Evolutionary conservation across 2,888 invertebrate species (phyloP).

Genomic region (Leistus spinibarbis): DNA sequence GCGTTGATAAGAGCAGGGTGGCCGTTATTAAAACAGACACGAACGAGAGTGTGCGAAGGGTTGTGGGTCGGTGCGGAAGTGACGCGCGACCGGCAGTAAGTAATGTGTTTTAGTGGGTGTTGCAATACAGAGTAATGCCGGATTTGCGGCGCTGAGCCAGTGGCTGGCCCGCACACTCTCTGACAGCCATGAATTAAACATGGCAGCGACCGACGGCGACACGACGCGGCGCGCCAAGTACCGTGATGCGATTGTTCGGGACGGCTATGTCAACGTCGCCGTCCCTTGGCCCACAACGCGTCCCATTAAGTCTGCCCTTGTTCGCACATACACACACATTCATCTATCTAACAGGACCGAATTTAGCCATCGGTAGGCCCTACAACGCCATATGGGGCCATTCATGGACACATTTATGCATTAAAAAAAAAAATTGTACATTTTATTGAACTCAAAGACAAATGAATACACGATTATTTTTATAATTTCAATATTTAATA

Average conservation of each 20-base stretch:
- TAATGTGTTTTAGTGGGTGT: slow-evolving; percentile 39
- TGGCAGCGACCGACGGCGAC: slow-evolving; percentile 10
- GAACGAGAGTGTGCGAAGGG: slow-evolving; percentile 8
- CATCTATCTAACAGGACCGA: too few species aligned
- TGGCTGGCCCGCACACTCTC: slow-evolving; percentile 9
- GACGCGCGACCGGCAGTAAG: slow-evolving; percentile 9
- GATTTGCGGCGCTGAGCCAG: slow-evolving; percentile 35
- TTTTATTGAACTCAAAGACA: too few species aligned
- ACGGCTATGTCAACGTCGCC: neutral
- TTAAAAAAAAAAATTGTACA: too few species aligned
- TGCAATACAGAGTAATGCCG: slow-evolving; percentile 38
- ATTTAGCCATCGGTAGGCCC: too few species aligned
- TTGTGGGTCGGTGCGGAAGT: neutral
- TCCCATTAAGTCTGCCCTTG: slow-evolving; percentile 9
- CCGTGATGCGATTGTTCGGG: slow-evolving; percentile 30
- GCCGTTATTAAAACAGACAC: neutral
- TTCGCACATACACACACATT: neutral
- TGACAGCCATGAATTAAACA: slow-evolving; percentile 36
- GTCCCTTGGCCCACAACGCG: slow-evolving; percentile 4
- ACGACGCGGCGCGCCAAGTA: slow-evolving; percentile 1
- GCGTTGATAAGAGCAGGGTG: neutral
- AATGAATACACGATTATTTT: too few species aligned
- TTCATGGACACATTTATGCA: too few species aligned
- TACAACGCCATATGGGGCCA: too few species aligned
- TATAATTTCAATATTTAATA: too few species aligned